Conservation (phyloP, 2,113 vertebrate species). For the Cryptoleucopteryx plumbea region DNA sequence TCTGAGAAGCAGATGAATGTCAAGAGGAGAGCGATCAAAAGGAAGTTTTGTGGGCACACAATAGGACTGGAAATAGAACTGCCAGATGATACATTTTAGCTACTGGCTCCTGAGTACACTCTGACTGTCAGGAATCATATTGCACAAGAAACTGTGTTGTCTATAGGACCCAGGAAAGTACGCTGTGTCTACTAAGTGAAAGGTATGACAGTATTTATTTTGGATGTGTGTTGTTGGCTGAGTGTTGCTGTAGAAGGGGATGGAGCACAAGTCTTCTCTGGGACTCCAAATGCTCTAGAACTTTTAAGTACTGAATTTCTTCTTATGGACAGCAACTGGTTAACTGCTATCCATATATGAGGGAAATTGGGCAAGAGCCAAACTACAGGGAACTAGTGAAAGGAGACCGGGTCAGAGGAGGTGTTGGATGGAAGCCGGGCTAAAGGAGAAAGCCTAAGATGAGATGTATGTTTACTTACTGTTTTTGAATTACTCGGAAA, state of each 20-base stretch:
- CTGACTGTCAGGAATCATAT: background rate
- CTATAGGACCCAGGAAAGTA: background rate
- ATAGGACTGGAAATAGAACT: background rate
- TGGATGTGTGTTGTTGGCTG: background rate
- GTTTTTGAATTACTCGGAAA: slow-evolving; percentile 46
- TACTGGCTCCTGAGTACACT: background rate
- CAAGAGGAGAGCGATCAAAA: background rate
- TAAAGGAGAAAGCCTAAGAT: slow-evolving; percentile 39
- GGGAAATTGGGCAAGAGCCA: slow-evolving; percentile 50
- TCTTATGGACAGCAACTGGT: slow-evolving; percentile 6
- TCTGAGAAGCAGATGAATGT: background rate
- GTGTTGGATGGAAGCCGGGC: slow-evolving; percentile 45
- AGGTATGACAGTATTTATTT: background rate
- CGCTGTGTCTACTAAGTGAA: accelerated
- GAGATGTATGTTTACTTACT: slow-evolving; percentile 60
- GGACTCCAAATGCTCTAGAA: background rate
- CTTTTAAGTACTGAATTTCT: background rate
- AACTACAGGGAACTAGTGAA: slow-evolving; percentile 60
- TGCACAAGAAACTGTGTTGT: background rate
- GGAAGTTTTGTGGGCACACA: background rate
- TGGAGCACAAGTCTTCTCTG: background rate
- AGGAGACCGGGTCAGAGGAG: slow-evolving; percentile 53
- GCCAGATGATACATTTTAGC: background rate
- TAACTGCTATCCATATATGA: slow-evolving; percentile 12
- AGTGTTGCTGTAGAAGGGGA: background rate